Evolutionary conservation across 2,888 invertebrate genomes (phyloP).

Genomic region (Barypeithes pellucidus): DNA sequence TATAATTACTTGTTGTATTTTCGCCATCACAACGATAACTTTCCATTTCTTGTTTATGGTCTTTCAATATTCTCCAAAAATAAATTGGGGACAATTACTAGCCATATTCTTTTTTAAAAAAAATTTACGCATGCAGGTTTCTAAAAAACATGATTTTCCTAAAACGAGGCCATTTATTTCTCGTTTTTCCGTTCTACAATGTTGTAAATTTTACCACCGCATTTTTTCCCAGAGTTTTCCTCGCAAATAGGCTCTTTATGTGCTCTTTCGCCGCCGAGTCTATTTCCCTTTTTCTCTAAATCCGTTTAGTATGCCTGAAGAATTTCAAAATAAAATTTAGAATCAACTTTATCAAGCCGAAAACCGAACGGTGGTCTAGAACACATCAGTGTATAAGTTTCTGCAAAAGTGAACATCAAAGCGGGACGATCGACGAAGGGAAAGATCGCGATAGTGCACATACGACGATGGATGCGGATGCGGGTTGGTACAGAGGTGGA

Average conservation of each 20-base stretch:
- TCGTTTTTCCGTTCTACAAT: constrained; percentile 4
- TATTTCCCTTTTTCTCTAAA: constrained; percentile 41
- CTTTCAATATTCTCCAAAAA: too few species aligned
- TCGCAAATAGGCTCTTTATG: constrained; percentile 2
- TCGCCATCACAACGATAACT: too few species aligned
- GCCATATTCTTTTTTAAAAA: too few species aligned
- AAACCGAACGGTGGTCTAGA: constrained; percentile 37
- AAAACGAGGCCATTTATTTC: constrained; percentile 11
- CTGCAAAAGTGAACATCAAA: constrained; percentile 49
- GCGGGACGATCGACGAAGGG: constrained; percentile 20
- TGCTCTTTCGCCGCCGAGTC: constrained; percentile 11
- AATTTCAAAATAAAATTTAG: constrained; percentile 44
- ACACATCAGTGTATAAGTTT: constrained; percentile 31
- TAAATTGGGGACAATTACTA: too few species aligned
- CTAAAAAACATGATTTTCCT: not conserved
- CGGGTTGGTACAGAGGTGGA: constrained; percentile 5
- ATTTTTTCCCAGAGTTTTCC: constrained; percentile 13
- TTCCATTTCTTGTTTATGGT: too few species aligned
- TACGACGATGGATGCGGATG: not conserved
- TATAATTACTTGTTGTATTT: too few species aligned
- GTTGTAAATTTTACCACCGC: constrained; percentile 11
- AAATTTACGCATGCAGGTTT: not conserved
- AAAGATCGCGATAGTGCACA: constrained; percentile 24
- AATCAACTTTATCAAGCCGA: constrained; percentile 45
- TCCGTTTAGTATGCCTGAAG: constrained; percentile 44